Conservation (phyloP, 2,888 invertebrate genomes). For the Philaethria dido region DNA sequence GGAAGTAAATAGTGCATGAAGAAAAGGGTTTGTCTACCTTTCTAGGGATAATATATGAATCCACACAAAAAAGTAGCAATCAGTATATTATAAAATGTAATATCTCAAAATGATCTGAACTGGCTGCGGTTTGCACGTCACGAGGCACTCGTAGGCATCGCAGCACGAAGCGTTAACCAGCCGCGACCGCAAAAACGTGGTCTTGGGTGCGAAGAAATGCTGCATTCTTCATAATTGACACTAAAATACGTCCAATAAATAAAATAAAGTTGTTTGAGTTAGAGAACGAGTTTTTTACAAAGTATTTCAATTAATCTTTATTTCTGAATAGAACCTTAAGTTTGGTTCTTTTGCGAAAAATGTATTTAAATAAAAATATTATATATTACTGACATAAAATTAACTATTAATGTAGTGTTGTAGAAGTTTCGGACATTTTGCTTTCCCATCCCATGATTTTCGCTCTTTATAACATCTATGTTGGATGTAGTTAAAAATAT, state of each 20-base stretch:
- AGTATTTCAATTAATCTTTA: not conserved
- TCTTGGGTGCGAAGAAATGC: constrained; percentile 20
- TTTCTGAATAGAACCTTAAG: not conserved
- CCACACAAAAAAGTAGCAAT: not conserved
- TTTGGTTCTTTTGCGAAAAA: too few species aligned
- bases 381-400: too few species aligned
- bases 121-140: constrained; percentile 32
- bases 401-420: not conserved
- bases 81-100: constrained; percentile 12
- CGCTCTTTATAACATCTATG: too few species aligned
- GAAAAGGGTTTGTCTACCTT: not conserved
- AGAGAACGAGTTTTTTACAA: not conserved
- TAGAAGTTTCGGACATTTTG: too few species aligned
- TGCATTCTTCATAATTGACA: constrained; percentile 24
- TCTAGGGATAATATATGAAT: not conserved
- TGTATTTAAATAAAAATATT: too few species aligned
- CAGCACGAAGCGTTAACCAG: constrained; percentile 34
- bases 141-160: constrained; percentile 28
- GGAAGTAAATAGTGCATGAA: not conserved
- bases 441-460: too few species aligned
- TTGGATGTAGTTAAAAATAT: not conserved
- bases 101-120: constrained; percentile 25
- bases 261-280: not conserved
- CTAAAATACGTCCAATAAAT: constrained; percentile 23
- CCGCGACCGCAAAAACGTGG: constrained; percentile 37